Base-by-base conservation (phyloP, 2,888 invertebrate species). In the Ophonus ardosiacus region DNA sequence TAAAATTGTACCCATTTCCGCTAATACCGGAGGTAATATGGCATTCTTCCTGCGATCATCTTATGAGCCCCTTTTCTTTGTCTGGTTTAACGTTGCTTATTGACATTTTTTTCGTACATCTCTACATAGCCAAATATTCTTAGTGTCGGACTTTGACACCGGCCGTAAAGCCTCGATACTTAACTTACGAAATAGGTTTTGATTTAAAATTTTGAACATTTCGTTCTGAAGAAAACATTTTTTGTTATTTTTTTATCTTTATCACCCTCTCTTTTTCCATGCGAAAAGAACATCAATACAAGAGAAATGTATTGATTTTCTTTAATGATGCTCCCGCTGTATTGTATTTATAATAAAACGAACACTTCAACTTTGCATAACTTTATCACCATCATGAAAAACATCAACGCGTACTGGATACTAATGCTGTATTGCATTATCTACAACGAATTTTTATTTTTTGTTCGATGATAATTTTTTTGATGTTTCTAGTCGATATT, bases 301-400 rank as follows among this genome's bases (percentile, higher is more conserved):
- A 31, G 38, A 68, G 68, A 68, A 68, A 31, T 15, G 68, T 68
- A 68, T 68, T 68, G 68, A 68, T 68, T 68, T 68, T 63, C 63
- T 13, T 68, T 68, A 68, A 68, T 68, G 68, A 38, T 38, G 38
- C 15, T 68, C 15, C 13, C 63, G 63, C 21, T 13, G 24, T 68
- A 38, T 10, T 68, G 15, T 63, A 63, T 63, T 63, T 59, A 59
- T 17, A 59, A 59, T 59, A 18, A 7, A 17, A 18, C 59, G 59
- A 17, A 59, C 59, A 18, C 59, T 59, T 59, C 18, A 18, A 59
- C 15, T 59, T 59, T 59, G 59, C 59, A 59, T 59, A 18, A 59
- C 18, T 59, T 17, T 59, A n/a, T 59, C 24, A 63, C 0, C 63
- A 18, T 0, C 5, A 10, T 63, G 8, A 63, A 63, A 63, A 63